Base-by-base conservation (phyloP, 92 coral and sea anemone species). In the Paramuricea clavata region DNA sequence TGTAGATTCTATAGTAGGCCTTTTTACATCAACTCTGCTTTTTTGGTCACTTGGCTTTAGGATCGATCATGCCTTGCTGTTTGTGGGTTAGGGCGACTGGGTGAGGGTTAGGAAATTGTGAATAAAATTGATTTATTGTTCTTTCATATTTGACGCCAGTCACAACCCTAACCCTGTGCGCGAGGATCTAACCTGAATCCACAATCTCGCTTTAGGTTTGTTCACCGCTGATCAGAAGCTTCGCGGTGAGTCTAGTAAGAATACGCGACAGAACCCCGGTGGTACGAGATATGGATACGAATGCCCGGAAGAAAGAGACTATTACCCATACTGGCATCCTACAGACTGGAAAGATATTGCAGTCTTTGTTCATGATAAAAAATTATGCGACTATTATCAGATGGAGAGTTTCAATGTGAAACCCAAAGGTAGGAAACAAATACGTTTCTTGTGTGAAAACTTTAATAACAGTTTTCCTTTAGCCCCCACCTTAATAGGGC, bases 261-360 rank as follows among this genome's bases (percentile, higher is more conserved):
- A 94, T 81, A 97, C 99, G 30, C 92, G 99, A 36, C 99, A 97
- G 91, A 97, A 97, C 72, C 93, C 99, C 52, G 94, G 91, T 35
- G 99, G 99, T 22, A 93, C 95, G 49, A 90, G 98, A 25, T 93
- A 95, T 83, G 99, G 99, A 12, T 97, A 97, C 65, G 99, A 97
- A 85, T 97, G 99, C 59, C 99, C 99, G 10, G 99, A 97, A 75
- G 99, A 97, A 87, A 86, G 98, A 49, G 99, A 97, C 30, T 94
- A 94, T 57, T 97, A 94, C 72, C 99, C 99, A 30, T 97, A 97
- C 88, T 97, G 99, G 99, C 99, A 97, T 83, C 98, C 98, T 2
- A 94, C 98, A 7, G 97, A 94, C 28, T 97, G 99, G 99, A 97
- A 94, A 86, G 99, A 97, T 71, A 91, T 94, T 62, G 99, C 97